Base-by-base conservation (phyloP, 1,140 invertebrate genomes). In the Riptortus pedestris region DNA sequence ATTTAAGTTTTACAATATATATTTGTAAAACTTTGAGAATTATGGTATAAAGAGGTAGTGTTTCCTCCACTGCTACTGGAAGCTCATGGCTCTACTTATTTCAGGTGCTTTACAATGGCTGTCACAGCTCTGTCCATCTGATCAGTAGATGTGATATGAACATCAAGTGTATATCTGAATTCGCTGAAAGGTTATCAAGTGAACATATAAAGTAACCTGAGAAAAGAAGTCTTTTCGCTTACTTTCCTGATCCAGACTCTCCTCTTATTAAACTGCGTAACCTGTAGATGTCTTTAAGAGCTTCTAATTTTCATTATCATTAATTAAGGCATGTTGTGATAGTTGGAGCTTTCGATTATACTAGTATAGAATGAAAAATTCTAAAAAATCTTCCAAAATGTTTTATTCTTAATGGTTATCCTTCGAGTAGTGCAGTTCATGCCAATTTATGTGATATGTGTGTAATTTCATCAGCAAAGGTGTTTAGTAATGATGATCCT, bases 381-480 rank as follows among this genome's bases (percentile, higher is more conserved):
- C 81, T 99, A 71, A 94, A 98, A 77, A 98, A 99, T 84, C 83
- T 99, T 74, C 97, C 97, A 27, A 99, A 99, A 81, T 96, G 99
- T 72, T 97, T 94, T 72, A 94, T 99, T 72, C 82, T 99, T 69
- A 97, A 98, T 81, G 93, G 95, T 73, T 99, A 96, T 69, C 97
- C 97, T 70, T 79, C 99, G 73, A 98, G 95, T 78, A 85, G 97
- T 77, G 95, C 96, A 72, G 96, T 99, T 22, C 99, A 99, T 77
- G 96, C 99, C 63, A 99, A 99, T 79, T 81, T 98, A 67, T 99
- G 96, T 82, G 96, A 98, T 81, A 99, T 99, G 96, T 97, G 94
- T 82, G 86, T 97, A 82, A 96, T 98, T 75, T 79, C 98, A 73
- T 98, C 94, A 72, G 93, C 95, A 71, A 96, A 92, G 91, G 81